These are phyloP conservation scores for Tridacna gigas DNA, from an alignment of 2,888 invertebrate genomes.

Conservation along the genomic window DNA sequence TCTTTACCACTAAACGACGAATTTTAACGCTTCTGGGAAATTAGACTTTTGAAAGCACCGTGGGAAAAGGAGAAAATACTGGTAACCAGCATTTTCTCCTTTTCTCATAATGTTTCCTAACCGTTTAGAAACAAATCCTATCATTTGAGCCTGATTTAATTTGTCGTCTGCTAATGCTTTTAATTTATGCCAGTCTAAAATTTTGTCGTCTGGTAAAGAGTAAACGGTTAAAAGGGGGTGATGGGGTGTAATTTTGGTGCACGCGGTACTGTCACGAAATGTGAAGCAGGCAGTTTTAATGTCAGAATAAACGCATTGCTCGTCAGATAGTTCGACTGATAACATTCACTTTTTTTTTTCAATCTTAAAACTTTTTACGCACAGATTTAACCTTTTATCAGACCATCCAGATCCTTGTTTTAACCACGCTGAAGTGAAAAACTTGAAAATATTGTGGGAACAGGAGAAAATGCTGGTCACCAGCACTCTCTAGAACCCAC, in stretches of 20 bases:
- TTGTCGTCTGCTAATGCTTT: background rate
- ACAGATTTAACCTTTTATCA: too few relatives aligned
- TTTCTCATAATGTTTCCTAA: background rate
- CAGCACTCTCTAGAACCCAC: too few relatives aligned
- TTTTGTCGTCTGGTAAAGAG: background rate
- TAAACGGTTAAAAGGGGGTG: background rate
- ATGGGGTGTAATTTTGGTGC: background rate
- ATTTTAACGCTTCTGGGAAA: too few relatives aligned
- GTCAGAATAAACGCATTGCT: conserved; percentile 36
- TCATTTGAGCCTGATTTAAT: background rate
- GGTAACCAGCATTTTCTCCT: background rate
- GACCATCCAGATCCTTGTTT: too few relatives aligned
- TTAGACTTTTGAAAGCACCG: too few relatives aligned
- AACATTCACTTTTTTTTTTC: too few relatives aligned
- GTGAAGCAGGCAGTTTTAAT: conserved; percentile 23
- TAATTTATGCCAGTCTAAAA: background rate
- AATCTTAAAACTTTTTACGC: too few relatives aligned
- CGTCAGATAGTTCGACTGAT: background rate
- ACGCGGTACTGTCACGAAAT: background rate
- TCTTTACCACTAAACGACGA: too few relatives aligned
- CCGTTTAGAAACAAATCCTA: too few relatives aligned
- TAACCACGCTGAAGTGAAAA: too few relatives aligned
- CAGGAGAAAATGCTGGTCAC: too few relatives aligned
- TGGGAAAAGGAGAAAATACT: background rate
- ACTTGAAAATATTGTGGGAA: too few relatives aligned